phyloP scores from a whole-genome alignment of 2,113 vertebrate species.

The Xenopus tropicalis region UCB_Xtro_10.0 CM004446.2:116592501-116593000 shows the following conservation, averaged over 20 bases:
- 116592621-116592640: no score
- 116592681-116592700: no score
- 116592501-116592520: neutral
- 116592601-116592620: no score
- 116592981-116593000: neutral
- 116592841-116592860: neutral
- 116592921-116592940: neutral
- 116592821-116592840: neutral
- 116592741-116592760: neutral
- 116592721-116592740: neutral
- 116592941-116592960: neutral
- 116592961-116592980: neutral
- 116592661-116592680: no score
- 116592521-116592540: neutral
- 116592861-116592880: neutral
- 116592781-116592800: neutral
- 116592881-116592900: constrained; percentile 3
- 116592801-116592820: neutral
- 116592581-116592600: no score
- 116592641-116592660: no score
- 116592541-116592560: neutral
- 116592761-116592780: neutral
- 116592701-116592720: no score
- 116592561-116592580: neutral
- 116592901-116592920: neutral